Evolutionary conservation across 1,140 invertebrate genomes (phyloP).

Genomic region (Zophobas morio): DNA sequence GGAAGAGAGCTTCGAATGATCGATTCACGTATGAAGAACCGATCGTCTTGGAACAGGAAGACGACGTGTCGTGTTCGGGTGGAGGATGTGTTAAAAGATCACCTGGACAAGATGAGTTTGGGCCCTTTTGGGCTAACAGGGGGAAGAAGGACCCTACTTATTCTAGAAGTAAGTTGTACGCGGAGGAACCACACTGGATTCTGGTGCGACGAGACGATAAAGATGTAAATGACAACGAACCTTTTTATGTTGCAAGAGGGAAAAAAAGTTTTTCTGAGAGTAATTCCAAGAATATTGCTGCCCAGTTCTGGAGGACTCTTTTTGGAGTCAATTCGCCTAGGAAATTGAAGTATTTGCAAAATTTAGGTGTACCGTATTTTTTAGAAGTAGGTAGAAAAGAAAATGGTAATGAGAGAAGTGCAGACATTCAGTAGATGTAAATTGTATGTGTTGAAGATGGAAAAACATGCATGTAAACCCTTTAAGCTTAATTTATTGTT

Average conservation of each 20-base stretch:
- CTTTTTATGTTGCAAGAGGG: conserved; percentile 58
- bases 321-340: not conserved
- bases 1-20: conserved; percentile 46
- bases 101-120: conserved; percentile 55
- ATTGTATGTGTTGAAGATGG: conserved; percentile 9
- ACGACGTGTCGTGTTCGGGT: conserved; percentile 46
- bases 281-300: not conserved
- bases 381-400: not conserved
- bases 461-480: not conserved
- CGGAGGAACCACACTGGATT: conserved; percentile 62
- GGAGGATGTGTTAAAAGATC: conserved; percentile 56
- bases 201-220: conserved; percentile 53
- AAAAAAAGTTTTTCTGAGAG: conserved; percentile 51
- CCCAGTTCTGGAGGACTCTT: conserved; percentile 11
- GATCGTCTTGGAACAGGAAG: conserved; percentile 42
- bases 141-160: conserved; percentile 62
- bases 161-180: conserved; percentile 52
- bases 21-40: conserved; percentile 18
- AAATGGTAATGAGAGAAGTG: conserved; percentile 15
- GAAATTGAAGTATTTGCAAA: too few species aligned
- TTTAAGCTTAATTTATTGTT: too few species aligned
- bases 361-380: too few species aligned
- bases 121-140: conserved; percentile 65
- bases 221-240: conserved; percentile 49
- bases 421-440: conserved; percentile 2